These are phyloP conservation scores for Xestia rhomboidea DNA, from an alignment of 2,888 invertebrate species.

Conservation along the genomic window DNA sequence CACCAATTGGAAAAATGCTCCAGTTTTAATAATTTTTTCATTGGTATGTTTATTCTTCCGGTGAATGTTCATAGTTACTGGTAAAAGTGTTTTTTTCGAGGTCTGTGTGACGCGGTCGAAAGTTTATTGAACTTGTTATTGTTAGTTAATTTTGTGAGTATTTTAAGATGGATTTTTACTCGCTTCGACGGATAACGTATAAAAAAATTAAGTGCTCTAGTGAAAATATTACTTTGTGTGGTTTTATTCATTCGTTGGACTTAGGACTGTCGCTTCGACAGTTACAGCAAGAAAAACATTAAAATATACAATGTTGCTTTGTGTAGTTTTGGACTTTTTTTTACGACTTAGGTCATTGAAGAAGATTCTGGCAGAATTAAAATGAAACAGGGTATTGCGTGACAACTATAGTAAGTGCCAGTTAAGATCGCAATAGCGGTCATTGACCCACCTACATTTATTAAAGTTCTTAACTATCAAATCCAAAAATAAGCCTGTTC, in stretches of 20 bases:
- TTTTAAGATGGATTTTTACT: constrained; percentile 24
- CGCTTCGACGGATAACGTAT: not conserved
- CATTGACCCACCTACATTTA: no score
- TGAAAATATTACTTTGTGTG: not conserved
- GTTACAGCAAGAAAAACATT: not conserved
- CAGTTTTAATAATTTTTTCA: constrained; percentile 63
- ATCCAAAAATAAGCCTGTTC: no score
- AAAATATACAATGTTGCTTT: not conserved
- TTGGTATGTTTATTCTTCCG: constrained; percentile 65
- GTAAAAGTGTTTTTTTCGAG: constrained; percentile 64
- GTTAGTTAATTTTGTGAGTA: constrained; percentile 40
- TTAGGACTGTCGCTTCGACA: not conserved
- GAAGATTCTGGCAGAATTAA: not conserved
- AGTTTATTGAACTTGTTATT: constrained; percentile 56
- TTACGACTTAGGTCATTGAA: not conserved
- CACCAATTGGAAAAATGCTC: constrained; percentile 62
- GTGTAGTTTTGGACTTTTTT: no score
- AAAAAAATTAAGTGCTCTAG: not conserved
- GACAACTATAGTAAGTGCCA: no score
- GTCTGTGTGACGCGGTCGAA: constrained; percentile 40
- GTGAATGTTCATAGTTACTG: constrained; percentile 60
- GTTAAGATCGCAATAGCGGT: no score
- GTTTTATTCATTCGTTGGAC: not conserved
- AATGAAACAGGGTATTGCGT: not conserved
- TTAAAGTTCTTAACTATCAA: no score